phyloP scores from a whole-genome alignment of 2,888 invertebrate species.

The Aporophyla lueneburgensis region DNA sequence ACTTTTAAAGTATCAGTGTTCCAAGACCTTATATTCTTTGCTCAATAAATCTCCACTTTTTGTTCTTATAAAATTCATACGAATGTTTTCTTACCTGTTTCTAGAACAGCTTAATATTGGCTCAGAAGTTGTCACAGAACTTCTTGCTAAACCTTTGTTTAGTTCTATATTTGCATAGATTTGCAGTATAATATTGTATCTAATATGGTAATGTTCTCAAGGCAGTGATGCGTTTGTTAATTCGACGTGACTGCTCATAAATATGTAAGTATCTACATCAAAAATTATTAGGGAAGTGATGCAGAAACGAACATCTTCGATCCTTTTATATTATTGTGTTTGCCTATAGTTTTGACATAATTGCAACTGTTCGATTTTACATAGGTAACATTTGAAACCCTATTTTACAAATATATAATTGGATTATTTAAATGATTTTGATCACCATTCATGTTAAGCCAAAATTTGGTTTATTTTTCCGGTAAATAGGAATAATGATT shows the following conservation, averaged over 20 bases:
- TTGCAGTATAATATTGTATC: neutral
- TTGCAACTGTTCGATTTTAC: neutral
- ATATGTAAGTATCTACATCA: neutral
- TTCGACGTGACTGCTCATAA: slow-evolving; percentile 5
- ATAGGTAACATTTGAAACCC: neutral
- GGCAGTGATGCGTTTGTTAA: neutral
- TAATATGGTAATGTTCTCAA: neutral
- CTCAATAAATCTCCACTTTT: no score
- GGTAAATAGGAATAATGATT: neutral
- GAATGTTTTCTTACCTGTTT: no score
- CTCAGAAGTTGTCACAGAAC: no score
- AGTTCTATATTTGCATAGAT: neutral
- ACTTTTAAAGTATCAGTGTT: no score
- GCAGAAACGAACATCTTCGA: no score
- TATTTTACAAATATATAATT: neutral
- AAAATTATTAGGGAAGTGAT: neutral
- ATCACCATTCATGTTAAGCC: neutral
- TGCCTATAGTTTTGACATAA: no score
- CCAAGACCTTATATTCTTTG: no score
- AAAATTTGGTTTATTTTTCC: neutral
- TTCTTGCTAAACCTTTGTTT: no score
- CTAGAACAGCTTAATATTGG: no score
- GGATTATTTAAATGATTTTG: neutral
- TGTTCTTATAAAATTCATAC: no score
- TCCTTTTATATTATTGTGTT: no score